These are phyloP conservation scores for Schizaphis graminum DNA, from an alignment of 2,888 invertebrate species.

Conservation along the genomic window DNA sequence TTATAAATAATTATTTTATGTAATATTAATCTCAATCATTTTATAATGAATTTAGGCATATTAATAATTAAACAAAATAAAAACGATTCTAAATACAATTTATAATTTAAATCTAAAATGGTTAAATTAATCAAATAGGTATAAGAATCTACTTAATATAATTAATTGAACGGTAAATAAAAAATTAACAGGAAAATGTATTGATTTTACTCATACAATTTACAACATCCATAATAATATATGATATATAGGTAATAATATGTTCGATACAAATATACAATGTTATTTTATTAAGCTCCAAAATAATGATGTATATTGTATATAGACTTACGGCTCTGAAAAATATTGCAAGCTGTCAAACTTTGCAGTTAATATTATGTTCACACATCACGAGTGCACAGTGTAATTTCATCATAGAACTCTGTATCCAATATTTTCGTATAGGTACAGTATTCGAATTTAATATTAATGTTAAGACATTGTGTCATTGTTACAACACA, in stretches of 20 bases:
- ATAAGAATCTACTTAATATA: not conserved
- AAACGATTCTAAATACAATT: not conserved
- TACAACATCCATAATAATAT: not conserved
- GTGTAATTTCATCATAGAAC: not conserved
- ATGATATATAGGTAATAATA: too few species aligned
- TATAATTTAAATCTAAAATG: not conserved
- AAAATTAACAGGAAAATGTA: not conserved
- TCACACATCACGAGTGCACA: not conserved
- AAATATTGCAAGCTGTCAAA: not conserved
- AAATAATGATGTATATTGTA: not conserved
- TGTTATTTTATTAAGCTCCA: not conserved
- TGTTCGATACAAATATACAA: not conserved
- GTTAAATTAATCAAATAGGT: not conserved
- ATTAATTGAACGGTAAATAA: not conserved
- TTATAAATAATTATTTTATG: not conserved
- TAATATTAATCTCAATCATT: not conserved
- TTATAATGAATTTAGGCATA: not conserved
- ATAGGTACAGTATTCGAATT: not conserved
- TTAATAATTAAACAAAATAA: not conserved
- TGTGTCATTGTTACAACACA: not conserved
- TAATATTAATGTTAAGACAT: not conserved
- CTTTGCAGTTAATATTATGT: not conserved
- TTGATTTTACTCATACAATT: not conserved
- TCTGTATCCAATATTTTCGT: too few species aligned
- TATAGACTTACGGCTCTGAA: not conserved